A percentile compares a stretch with the other conserved stretches of the same genome.
These are phyloP conservation scores for Antheraea mylitta DNA, from an alignment of 1,140 invertebrate species.

Conservation along the genomic window DNA sequence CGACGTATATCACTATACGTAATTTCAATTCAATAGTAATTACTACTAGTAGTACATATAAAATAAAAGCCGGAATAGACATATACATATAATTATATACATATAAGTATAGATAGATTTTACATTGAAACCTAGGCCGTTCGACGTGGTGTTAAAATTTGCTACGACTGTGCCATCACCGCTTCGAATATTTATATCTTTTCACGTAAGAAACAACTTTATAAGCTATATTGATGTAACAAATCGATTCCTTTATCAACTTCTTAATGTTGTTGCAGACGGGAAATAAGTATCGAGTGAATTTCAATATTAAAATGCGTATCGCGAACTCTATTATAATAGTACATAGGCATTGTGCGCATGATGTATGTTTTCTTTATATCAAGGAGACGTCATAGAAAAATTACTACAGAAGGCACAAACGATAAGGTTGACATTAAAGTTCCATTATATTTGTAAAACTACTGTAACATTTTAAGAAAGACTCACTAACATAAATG, in stretches of 20 bases:
- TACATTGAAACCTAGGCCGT: too few relatives aligned
- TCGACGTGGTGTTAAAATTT: too few relatives aligned
- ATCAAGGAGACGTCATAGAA: not conserved
- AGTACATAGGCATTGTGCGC: slow-evolving; percentile 52
- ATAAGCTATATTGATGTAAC: not conserved
- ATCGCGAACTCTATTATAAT: slow-evolving; percentile 49
- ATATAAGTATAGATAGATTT: too few relatives aligned
- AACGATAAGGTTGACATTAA: not conserved
- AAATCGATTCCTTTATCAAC: not conserved
- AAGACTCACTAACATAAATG: too few relatives aligned
- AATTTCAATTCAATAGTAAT: too few relatives aligned
- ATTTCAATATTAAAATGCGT: slow-evolving; percentile 60
- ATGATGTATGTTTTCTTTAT: slow-evolving; percentile 66
- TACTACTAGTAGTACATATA: too few relatives aligned
- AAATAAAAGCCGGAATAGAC: too few relatives aligned
- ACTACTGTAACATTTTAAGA: too few relatives aligned
- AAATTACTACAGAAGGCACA: not conserved
- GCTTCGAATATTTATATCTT: not conserved
- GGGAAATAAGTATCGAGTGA: slow-evolving; percentile 62
- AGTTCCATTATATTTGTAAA: too few relatives aligned
- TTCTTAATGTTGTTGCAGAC: slow-evolving; percentile 50
- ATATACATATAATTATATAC: too few relatives aligned
- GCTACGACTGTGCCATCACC: not conserved
- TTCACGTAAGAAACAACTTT: not conserved
- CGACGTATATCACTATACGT: too few relatives aligned